Conservation (phyloP, 2,797 vertebrate genomes). For the Knipowitschia caucasica region DNA sequence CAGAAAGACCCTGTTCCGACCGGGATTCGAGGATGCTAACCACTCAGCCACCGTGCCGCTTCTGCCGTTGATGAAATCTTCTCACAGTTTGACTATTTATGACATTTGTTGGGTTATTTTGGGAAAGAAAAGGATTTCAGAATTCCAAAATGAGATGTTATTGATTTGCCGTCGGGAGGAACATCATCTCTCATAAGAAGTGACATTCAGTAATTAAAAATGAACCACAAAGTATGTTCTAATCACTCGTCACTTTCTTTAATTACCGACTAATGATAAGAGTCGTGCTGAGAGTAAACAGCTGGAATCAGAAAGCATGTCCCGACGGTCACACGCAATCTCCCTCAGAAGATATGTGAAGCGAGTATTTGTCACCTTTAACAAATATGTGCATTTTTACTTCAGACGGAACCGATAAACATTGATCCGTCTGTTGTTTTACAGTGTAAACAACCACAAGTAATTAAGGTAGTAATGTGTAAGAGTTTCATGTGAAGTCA, state of each 20-base stretch:
- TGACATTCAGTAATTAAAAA: constrained; percentile 36
- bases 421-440: too few relatives aligned
- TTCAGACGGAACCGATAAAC: too few relatives aligned
- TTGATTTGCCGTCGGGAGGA: constrained; percentile 37
- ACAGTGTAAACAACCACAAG: too few relatives aligned
- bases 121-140: constrained; percentile 14
- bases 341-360: background rate
- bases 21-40: too few relatives aligned
- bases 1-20: too few relatives aligned
- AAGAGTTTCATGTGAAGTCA: too few relatives aligned
- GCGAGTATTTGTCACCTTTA: background rate
- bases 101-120: too few relatives aligned
- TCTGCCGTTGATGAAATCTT: too few relatives aligned
- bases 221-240: constrained; percentile 28
- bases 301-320: background rate
- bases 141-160: constrained; percentile 29
- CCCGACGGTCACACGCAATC: background rate
- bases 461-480: too few relatives aligned
- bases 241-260: constrained; percentile 21
- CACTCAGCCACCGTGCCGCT: too few relatives aligned
- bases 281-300: constrained; percentile 3
- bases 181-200: constrained; percentile 34
- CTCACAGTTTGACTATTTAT: too few relatives aligned
- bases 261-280: background rate
- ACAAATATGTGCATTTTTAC: background rate